Evolutionary conservation across 2,888 invertebrate genomes (phyloP).

Genomic region (Dendrolimus pini): DNA sequence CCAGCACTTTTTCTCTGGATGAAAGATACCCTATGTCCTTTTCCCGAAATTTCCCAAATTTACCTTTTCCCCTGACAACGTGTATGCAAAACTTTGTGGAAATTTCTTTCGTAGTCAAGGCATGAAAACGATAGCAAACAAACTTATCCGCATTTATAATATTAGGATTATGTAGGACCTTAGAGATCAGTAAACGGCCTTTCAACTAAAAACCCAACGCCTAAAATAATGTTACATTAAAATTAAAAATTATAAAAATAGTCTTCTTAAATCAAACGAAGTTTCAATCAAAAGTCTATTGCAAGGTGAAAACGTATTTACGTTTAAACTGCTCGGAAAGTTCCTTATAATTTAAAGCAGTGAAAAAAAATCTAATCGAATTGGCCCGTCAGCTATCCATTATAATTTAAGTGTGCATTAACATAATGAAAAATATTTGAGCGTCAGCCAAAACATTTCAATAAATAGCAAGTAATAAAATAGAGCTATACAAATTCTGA

Average conservation of each 20-base stretch:
- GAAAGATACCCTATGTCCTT: no score
- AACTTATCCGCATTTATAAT: no score
- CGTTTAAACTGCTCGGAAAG: not conserved
- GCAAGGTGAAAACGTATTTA: constrained; percentile 2
- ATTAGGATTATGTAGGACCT: no score
- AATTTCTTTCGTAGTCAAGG: no score
- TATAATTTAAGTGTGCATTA: constrained; percentile 31
- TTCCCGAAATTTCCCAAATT: no score
- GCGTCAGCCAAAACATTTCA: constrained; percentile 41
- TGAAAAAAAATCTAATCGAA: constrained; percentile 17
- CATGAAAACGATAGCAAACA: no score
- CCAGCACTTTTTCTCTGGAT: no score
- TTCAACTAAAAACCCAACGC: no score
- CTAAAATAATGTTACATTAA: no score
- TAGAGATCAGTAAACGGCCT: no score
- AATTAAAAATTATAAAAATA: not conserved
- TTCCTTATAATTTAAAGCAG: not conserved
- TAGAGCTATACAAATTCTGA: constrained; percentile 38
- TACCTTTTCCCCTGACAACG: no score
- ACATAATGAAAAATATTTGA: constrained; percentile 51
- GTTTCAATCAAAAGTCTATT: not conserved
- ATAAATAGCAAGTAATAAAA: constrained; percentile 30
- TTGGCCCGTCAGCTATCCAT: constrained; percentile 23
- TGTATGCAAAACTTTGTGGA: no score
- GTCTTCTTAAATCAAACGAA: not conserved